Evolutionary conservation across 1,140 invertebrate species (phyloP).

Genomic region (Habropoda laboriosa): DNA sequence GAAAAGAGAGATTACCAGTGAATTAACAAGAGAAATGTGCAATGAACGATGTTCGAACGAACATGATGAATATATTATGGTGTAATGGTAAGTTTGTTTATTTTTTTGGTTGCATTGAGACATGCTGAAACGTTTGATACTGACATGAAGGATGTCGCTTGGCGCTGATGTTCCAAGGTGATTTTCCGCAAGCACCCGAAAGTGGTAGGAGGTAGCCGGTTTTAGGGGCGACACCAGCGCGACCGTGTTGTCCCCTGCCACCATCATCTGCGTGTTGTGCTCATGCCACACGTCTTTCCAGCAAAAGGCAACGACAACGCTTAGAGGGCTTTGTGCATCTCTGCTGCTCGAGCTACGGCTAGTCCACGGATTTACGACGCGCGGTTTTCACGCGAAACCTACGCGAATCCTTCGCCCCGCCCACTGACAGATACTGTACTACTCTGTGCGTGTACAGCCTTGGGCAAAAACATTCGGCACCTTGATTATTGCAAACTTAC

Average conservation of each 20-base stretch:
- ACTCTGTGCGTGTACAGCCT: too few species aligned
- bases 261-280: constrained; percentile 82
- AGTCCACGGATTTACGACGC: constrained; percentile 8
- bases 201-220: constrained; percentile 86
- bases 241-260: constrained; percentile 83
- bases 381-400: background rate
- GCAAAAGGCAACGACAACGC: constrained; percentile 66
- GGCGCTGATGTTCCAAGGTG: constrained; percentile 85
- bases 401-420: background rate
- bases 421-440: background rate
- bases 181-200: constrained; percentile 87
- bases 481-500: too few species aligned
- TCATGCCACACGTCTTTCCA: constrained; percentile 83
- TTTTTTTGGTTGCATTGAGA: constrained; percentile 18
- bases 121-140: constrained; percentile 70
- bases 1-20: background rate
- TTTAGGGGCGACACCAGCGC: constrained; percentile 83
- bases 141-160: constrained; percentile 84
- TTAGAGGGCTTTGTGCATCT: constrained; percentile 58
- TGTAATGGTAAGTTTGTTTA: background rate
- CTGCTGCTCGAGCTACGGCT: constrained; percentile 11
- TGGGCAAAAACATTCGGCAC: too few species aligned
- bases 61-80: constrained; percentile 32
- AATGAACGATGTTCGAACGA: background rate
- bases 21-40: background rate